Conservation (phyloP, 2,113 vertebrate species). For the Polypterus bichir region DNA sequence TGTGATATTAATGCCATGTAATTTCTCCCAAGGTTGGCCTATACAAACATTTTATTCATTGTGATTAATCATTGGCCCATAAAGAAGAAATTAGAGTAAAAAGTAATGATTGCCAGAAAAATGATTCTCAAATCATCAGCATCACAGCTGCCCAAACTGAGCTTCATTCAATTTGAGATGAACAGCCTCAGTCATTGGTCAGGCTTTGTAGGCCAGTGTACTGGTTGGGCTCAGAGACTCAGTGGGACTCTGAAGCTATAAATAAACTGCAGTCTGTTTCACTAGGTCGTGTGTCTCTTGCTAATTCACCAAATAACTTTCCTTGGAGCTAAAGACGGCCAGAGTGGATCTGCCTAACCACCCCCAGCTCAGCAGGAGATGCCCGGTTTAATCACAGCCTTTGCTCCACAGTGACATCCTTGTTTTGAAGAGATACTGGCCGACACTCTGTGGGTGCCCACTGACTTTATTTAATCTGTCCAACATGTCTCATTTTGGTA, state of each 20-base stretch:
- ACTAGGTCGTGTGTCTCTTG: slow-evolving; percentile 13
- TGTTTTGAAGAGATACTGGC: neutral
- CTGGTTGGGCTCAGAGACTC: slow-evolving; percentile 13
- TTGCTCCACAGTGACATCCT: neutral
- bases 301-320: slow-evolving; percentile 12
- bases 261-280: slow-evolving; percentile 7
- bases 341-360: neutral
- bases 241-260: slow-evolving; percentile 5
- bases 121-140: no score
- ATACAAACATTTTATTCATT: no score
- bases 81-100: no score
- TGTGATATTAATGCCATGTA: no score
- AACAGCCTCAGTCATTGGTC: no score
- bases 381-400: neutral
- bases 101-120: no score
- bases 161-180: no score
- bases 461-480: no score
- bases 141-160: no score
- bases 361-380: neutral
- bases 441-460: neutral
- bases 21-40: no score
- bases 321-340: neutral
- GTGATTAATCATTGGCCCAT: no score
- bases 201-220: slow-evolving; percentile 14
- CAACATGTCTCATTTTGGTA: no score